Base-by-base conservation (phyloP, 35 echinoderm and acorn worm species). In the Heliocidaris erythrogramma region DNA sequence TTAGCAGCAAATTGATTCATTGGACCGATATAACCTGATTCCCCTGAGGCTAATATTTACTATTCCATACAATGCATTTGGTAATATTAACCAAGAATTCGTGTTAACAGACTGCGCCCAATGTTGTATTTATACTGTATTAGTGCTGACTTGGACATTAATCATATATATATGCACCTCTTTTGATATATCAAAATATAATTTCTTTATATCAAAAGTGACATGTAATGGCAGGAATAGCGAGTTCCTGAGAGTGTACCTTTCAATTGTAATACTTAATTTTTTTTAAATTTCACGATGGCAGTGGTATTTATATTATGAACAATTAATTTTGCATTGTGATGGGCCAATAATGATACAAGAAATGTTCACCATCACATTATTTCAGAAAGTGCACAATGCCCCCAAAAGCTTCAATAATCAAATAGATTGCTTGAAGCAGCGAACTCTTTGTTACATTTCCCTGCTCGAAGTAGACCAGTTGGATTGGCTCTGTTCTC, bases 161-260 rank as follows among this genome's bases (percentile, higher is more conserved):
- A 56, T 56, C 65, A 78, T 78, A 42, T 42, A 42, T 42, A 42
- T n/a, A 78, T 21, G 21, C 21, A 78, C 14, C 65, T 42, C 2
- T 78, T 29, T n/a, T 78, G 21, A 78, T 78, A 78, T 78, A 78
- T 78, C 65, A 78, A 78, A 78, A 78, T 78, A 78, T 78, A 78
- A 78, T 78, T 78, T 78, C 65, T 78, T 18, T 6, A 78, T 27
- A 78, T 78, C 65, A 18, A 27, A 6, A 29, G 27, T 42, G 3
- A 42, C 35, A 42, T 42, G 35, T 42, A 42, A 42, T 27, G 65
- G 65, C 65, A 78, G 65, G 65, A 78, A 78, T 42, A n/a, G 24
- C 1, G 52, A n/a, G 7, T 21, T 29, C 65, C 17, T 78, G 65
- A 78, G 21, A 56, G 35, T 9, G 27, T 4, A 27, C n/a, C 65